A percentile compares a stretch with the other conserved stretches of the same genome.
phyloP scores from a whole-genome alignment of 2,113 vertebrate genomes.

The Climacteris rufus region DNA sequence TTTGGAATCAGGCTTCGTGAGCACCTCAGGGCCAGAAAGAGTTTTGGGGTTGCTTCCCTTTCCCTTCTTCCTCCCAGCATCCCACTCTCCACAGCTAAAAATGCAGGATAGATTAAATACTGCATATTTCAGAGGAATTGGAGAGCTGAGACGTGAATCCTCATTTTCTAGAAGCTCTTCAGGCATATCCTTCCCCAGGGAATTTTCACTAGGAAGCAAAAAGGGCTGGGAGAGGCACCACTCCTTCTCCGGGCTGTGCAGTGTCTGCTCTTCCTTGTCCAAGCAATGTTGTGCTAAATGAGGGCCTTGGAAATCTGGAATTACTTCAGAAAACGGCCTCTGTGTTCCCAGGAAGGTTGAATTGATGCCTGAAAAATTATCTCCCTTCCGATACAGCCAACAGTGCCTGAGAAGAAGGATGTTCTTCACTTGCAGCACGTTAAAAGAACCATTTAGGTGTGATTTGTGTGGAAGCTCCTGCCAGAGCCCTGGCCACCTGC shows the following conservation, averaged over 20 bases:
- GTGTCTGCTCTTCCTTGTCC: not conserved
- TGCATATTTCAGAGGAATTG: not conserved
- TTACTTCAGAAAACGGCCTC: not conserved
- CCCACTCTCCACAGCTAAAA: not conserved
- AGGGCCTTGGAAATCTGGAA: not conserved
- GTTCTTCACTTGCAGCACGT: not conserved
- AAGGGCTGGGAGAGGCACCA: rapidly evolving
- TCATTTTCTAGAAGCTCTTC: not conserved
- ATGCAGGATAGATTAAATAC: not conserved
- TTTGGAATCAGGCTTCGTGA: not conserved
- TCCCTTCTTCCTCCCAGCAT: not conserved
- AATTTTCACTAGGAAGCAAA: not conserved
- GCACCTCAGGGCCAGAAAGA: rapidly evolving
- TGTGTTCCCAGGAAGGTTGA: not conserved
- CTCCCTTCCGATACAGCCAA: not conserved
- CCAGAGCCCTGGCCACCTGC: not conserved
- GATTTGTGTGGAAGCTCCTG: not conserved
- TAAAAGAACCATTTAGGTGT: not conserved
- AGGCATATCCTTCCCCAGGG: not conserved
- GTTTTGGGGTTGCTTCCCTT: not conserved
- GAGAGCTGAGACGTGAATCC: not conserved
- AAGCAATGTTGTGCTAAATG: not conserved
- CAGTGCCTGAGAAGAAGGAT: not conserved
- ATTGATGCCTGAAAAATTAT: not conserved
- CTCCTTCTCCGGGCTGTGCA: not conserved